A percentile compares a stretch with the other conserved stretches of the same genome.
Conservation (phyloP, 1,140 invertebrate species). For the Reticulitermes speratus region DNA sequence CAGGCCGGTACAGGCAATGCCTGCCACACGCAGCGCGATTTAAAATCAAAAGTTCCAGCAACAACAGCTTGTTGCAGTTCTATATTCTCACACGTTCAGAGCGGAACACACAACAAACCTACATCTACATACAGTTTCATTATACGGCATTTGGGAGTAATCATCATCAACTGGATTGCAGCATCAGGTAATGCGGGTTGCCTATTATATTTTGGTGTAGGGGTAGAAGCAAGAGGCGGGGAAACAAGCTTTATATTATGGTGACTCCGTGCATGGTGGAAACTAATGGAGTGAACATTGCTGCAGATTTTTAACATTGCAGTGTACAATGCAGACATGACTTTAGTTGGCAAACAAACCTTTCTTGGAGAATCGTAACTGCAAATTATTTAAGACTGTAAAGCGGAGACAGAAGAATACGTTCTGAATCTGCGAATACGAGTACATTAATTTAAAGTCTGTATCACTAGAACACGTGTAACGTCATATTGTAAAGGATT, state of each 20-base stretch:
- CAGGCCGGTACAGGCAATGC: not conserved
- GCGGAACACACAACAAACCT: not conserved
- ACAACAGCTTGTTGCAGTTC: not conserved
- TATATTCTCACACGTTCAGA: not conserved
- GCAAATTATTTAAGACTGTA: too few species aligned
- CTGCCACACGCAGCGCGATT: not conserved
- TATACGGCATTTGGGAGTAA: not conserved
- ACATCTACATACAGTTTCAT: not conserved
- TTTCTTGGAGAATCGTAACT: too few species aligned
- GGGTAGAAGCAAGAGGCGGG: not conserved
- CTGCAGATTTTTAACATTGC: not conserved
- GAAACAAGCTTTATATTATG: not conserved
- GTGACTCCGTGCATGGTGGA: not conserved
- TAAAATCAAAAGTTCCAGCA: not conserved
- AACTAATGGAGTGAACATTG: not conserved
- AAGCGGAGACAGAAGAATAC: too few species aligned
- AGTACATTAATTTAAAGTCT: too few species aligned
- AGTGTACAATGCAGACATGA: not conserved
- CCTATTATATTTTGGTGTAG: not conserved
- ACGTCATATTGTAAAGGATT: too few species aligned
- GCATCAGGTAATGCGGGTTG: not conserved
- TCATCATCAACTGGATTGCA: not conserved
- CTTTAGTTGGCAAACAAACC: too few species aligned
- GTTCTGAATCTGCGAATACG: too few species aligned
- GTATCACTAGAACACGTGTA: too few species aligned